These are phyloP conservation scores for Euwallacea fornicatus DNA, from an alignment of 1,140 invertebrate species.

Conservation along the genomic window DNA sequence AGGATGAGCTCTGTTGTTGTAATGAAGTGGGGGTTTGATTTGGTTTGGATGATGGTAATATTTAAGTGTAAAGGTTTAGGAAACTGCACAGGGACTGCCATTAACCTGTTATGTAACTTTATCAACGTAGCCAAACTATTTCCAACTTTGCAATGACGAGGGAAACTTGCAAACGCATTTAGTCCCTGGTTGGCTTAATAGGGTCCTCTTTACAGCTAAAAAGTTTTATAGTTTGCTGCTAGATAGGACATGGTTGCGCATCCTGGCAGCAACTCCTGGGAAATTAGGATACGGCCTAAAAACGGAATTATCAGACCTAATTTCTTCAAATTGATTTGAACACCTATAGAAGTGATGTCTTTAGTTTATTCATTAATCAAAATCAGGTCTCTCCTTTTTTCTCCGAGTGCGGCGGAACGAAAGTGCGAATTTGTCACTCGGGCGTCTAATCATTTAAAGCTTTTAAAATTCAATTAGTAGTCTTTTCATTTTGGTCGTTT, in stretches of 20 bases:
- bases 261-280: not conserved
- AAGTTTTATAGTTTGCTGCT: not conserved
- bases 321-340: constrained; percentile 26
- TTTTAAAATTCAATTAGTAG: constrained; percentile 37
- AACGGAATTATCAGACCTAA: too few species aligned
- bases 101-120: constrained; percentile 3
- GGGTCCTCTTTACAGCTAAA: not conserved
- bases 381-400: constrained; percentile 28
- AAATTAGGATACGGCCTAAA: not conserved
- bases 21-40: not conserved
- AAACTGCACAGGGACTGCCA: not conserved
- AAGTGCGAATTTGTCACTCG: constrained; percentile 34
- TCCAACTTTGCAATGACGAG: not conserved
- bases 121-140: constrained; percentile 4
- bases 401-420: constrained; percentile 22
- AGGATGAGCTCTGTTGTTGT: not conserved
- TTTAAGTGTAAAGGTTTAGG: not conserved
- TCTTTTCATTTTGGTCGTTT: constrained; percentile 26
- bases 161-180: not conserved
- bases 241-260: not conserved
- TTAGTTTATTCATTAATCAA: constrained; percentile 37
- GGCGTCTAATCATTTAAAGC: constrained; percentile 32
- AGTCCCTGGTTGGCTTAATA: constrained; percentile 1
- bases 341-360: constrained; percentile 27
- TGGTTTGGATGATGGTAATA: not conserved